A percentile compares a stretch with the other conserved stretches of the same genome.
Conservation (phyloP, 2,797 vertebrate species). For the Cyprinodon diabolis region DNA sequence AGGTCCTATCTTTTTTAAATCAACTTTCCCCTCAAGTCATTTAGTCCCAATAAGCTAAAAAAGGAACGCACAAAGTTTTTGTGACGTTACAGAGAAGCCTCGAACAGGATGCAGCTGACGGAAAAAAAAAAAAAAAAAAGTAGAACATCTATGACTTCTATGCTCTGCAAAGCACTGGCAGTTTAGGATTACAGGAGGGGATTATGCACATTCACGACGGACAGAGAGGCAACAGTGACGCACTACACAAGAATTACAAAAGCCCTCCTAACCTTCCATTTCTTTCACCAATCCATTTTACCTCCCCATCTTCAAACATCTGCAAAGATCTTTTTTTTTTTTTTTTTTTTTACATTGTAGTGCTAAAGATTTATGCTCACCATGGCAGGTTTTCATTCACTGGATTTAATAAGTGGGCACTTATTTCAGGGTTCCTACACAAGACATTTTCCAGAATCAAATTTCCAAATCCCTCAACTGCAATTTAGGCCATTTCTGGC, state of each 20-base stretch:
- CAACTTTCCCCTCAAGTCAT: conserved; percentile 2
- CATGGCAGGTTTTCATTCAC: conserved; percentile 41
- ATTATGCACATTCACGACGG: conserved; percentile 76
- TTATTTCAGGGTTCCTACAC: conserved; percentile 27
- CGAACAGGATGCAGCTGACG: conserved; percentile 26
- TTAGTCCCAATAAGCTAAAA: conserved; percentile 1
- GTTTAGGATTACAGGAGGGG: conserved; percentile 36
- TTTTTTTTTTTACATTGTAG: conserved; percentile 15
- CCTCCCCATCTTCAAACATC: neutral
- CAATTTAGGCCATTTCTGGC: neutral
- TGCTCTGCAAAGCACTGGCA: conserved; percentile 43
- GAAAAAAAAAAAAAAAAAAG: conserved; percentile 38
- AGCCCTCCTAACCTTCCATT: conserved; percentile 41
- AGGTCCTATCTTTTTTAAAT: conserved; percentile 19
- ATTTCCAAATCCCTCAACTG: neutral
- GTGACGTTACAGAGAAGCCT: conserved; percentile 20
- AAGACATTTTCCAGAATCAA: neutral
- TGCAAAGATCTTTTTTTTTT: neutral
- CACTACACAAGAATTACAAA: conserved; percentile 55
- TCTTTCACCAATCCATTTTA: conserved; percentile 5
- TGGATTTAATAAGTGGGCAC: conserved; percentile 59
- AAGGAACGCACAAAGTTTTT: conserved; percentile 10
- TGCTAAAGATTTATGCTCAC: conserved; percentile 23
- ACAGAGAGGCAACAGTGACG: conserved; percentile 76
- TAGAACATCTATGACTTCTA: conserved; percentile 33